Evolutionary conservation across 2,797 vertebrate species (phyloP).

Genomic region (Cryptoprocta ferox): DNA sequence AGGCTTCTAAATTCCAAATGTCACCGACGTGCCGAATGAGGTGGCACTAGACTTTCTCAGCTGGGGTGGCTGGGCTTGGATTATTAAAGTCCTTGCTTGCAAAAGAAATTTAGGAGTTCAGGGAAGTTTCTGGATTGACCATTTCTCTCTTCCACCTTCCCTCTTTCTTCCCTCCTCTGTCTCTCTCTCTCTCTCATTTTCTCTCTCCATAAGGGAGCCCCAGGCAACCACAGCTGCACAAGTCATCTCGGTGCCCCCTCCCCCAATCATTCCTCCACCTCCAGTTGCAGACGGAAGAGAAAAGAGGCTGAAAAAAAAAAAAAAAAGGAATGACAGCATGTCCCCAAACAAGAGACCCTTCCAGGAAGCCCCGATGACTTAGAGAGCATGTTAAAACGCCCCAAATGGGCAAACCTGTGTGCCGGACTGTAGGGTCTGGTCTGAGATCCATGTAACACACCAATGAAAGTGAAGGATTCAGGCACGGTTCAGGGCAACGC

Average conservation of each 20-base stretch:
- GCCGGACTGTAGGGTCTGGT: not conserved
- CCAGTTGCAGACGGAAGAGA: constrained; percentile 32
- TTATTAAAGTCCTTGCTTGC: constrained; percentile 56
- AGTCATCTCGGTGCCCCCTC: not conserved
- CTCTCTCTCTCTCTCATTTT: not conserved
- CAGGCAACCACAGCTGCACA: not conserved
- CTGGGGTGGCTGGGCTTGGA: not conserved
- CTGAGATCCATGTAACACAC: not conserved
- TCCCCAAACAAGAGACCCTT: not conserved
- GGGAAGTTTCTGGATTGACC: constrained; percentile 16
- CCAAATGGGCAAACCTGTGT: not conserved
- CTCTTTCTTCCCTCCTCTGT: too few species aligned
- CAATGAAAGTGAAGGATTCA: not conserved
- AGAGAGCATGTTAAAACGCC: not conserved
- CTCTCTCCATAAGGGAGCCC: not conserved
- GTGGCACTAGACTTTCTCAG: not conserved
- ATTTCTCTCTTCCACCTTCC: not conserved
- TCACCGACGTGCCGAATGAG: constrained; percentile 32
- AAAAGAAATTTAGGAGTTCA: constrained; percentile 53
- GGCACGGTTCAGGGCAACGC: fast-evolving
- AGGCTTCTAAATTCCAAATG: constrained; percentile 47
- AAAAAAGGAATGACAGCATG: not conserved
- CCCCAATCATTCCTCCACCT: not conserved
- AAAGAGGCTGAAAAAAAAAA: not conserved
- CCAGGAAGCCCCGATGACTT: not conserved